Evolutionary conservation across 2,797 vertebrate genomes (phyloP).

Genomic region (Syndactyla subalaris): DNA sequence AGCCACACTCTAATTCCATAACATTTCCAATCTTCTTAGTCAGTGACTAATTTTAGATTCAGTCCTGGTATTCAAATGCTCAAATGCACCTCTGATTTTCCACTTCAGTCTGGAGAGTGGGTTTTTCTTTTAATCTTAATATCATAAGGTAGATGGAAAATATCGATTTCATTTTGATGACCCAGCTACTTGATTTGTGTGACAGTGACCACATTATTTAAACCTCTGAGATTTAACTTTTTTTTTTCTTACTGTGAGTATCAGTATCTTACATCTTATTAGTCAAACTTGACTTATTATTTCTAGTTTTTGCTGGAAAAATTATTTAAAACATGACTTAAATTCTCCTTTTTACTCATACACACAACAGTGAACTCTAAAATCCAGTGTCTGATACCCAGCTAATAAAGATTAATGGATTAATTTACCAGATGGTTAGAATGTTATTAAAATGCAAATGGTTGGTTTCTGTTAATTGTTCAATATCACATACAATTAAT

Average conservation of each 20-base stretch:
- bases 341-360: slow-evolving; percentile 46
- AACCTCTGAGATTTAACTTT: background rate
- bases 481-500: slow-evolving; percentile 91
- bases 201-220: background rate
- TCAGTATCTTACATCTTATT: background rate
- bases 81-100: background rate
- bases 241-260: background rate
- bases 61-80: background rate
- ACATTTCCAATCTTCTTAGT: background rate
- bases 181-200: background rate
- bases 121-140: background rate
- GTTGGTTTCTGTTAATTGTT: slow-evolving; percentile 92
- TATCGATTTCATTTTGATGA: background rate
- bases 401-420: slow-evolving; percentile 98
- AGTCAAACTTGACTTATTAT: background rate
- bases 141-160: background rate
- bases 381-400: slow-evolving; percentile 81
- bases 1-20: background rate
- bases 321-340: slow-evolving; percentile 28
- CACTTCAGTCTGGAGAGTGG: background rate
- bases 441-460: slow-evolving; percentile 99
- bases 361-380: slow-evolving; percentile 80
- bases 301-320: slow-evolving; percentile 25
- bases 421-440: slow-evolving; percentile 91
- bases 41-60: background rate